Percentiles rank a stretch among this genome's conserved stretches.
Conservation (phyloP, 2,888 invertebrate genomes). For the Drosophila phalerata region DNA sequence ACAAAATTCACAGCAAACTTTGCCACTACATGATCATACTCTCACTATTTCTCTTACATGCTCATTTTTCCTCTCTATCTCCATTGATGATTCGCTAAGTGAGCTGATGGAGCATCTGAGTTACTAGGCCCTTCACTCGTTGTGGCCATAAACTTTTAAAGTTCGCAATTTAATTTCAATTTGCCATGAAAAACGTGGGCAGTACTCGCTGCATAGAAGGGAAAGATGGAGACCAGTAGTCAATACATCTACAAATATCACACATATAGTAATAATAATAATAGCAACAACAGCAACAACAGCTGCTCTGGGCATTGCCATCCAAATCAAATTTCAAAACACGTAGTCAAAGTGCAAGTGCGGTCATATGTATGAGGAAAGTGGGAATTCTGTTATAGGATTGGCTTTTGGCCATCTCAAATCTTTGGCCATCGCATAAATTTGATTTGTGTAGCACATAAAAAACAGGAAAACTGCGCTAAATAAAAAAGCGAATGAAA, state of each 20-base stretch:
- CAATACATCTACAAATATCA: conserved; percentile 41
- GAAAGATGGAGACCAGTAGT: background rate
- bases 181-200: conserved; percentile 58
- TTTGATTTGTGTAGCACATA: conserved; percentile 77
- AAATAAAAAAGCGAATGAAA: conserved; percentile 36
- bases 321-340: conserved; percentile 72
- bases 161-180: conserved; percentile 80
- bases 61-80: background rate
- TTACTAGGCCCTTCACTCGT: conserved; percentile 34
- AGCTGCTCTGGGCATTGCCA: conserved; percentile 22
- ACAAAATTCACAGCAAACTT: conserved; percentile 34
- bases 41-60: background rate
- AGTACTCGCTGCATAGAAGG: background rate
- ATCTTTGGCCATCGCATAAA: conserved; percentile 71
- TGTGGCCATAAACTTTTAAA: conserved; percentile 76
- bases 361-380: background rate
- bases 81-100: conserved; percentile 38
- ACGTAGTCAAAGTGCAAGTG: conserved; percentile 56
- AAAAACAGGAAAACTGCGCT: conserved; percentile 37
- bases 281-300: conserved; percentile 33
- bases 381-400: conserved; percentile 31
- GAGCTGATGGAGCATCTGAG: conserved; percentile 21
- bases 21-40: conserved; percentile 11
- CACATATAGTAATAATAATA: conserved; percentile 62
- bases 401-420: conserved; percentile 50